These are phyloP conservation scores for Corbicula japonica DNA, from an alignment of 2,888 invertebrate species.

Conservation along the genomic window DNA sequence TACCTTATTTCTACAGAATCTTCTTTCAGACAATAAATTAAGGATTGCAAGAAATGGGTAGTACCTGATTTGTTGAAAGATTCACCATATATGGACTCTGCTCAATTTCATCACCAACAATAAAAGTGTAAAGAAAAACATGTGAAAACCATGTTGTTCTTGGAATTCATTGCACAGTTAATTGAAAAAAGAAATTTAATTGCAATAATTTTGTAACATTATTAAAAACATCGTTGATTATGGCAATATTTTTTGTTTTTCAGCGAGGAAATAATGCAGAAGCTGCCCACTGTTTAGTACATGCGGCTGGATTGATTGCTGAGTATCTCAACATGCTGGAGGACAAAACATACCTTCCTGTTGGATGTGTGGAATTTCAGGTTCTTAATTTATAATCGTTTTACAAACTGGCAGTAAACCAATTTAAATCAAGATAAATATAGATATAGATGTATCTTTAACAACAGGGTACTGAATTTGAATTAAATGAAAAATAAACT, in stretches of 20 bases:
- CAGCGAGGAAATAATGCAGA: constrained; percentile 91
- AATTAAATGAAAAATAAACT: too few relatives aligned
- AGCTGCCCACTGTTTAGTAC: constrained; percentile 98
- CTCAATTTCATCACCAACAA: too few relatives aligned
- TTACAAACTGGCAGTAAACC: not conserved
- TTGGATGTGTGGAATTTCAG: constrained; percentile 87
- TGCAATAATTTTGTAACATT: not conserved
- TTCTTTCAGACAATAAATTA: too few relatives aligned
- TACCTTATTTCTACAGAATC: too few relatives aligned
- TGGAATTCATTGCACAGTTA: too few relatives aligned
- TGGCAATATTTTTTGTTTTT: constrained; percentile 32
- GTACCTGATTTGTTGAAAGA: too few relatives aligned
- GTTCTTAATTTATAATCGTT: constrained; percentile 61
- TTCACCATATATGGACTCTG: too few relatives aligned
- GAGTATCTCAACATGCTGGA: constrained; percentile 96
- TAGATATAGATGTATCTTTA: too few relatives aligned
- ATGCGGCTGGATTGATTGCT: constrained; percentile 97
- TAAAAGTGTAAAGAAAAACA: too few relatives aligned
- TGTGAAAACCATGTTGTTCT: too few relatives aligned
- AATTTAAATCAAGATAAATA: not conserved
- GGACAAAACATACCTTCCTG: constrained; percentile 91
- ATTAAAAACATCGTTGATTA: not conserved
- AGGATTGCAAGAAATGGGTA: too few relatives aligned
- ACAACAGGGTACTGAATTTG: too few relatives aligned
- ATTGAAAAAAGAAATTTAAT: not conserved